These are phyloP conservation scores for Stratiomys singularior DNA, from an alignment of 2,888 invertebrate species.

Conservation along the genomic window DNA sequence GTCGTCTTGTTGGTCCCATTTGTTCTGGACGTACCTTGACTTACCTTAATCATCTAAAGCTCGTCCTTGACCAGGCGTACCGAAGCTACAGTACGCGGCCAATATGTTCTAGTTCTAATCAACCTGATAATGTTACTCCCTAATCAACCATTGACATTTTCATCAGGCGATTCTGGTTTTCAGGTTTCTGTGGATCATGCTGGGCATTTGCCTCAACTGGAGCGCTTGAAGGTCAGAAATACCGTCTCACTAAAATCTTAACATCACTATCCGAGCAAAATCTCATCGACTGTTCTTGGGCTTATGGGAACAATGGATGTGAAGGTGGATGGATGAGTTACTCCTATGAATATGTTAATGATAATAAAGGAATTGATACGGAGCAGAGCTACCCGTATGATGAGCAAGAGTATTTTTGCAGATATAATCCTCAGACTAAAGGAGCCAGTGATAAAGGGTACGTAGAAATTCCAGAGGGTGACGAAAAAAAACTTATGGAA, in stretches of 20 bases:
- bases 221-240: conserved; percentile 48
- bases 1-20: too few species aligned
- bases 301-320: conserved; percentile 86
- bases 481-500: conserved; percentile 74
- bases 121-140: too few species aligned
- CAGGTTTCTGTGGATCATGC: conserved; percentile 48
- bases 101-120: too few species aligned
- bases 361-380: conserved; percentile 84
- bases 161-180: too few species aligned
- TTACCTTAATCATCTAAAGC: too few species aligned
- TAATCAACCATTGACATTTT: too few species aligned
- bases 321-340: conserved; percentile 80
- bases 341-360: conserved; percentile 80
- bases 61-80: too few species aligned
- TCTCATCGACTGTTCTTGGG: conserved; percentile 80
- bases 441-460: conserved; percentile 81
- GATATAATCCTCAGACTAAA: conserved; percentile 70
- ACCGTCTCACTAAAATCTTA: conserved; percentile 26
- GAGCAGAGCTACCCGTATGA: conserved; percentile 85
- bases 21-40: too few species aligned
- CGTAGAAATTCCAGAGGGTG: conserved; percentile 74
- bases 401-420: conserved; percentile 25
- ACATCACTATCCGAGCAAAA: conserved; percentile 78
- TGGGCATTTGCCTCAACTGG: conserved; percentile 52
- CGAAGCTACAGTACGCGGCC: too few species aligned